A percentile compares a stretch with the other conserved stretches of the same genome.
These are phyloP conservation scores for Diarsia dahlii DNA, from an alignment of 2,888 invertebrate genomes.

Conservation along the genomic window DNA sequence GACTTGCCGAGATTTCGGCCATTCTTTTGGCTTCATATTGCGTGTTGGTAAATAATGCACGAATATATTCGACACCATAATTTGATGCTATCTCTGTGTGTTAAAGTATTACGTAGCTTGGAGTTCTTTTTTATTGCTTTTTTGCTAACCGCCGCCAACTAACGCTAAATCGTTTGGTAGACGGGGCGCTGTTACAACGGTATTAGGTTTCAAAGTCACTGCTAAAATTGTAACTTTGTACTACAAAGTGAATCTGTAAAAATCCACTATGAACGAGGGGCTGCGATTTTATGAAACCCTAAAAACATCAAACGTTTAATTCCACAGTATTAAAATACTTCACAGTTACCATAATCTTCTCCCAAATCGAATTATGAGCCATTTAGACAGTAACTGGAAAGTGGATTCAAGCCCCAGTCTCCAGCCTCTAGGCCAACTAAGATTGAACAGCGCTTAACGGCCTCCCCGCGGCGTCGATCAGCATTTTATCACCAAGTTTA, in stretches of 20 bases:
- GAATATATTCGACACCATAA: conserved; percentile 19
- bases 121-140: background rate
- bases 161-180: conserved; percentile 2
- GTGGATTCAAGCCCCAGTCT: conserved; percentile 1
- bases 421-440: conserved; percentile 39
- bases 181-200: conserved; percentile 20
- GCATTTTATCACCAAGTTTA: conserved; percentile 55
- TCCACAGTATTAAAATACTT: conserved; percentile 1
- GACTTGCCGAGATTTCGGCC: conserved; percentile 23
- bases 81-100: conserved; percentile 19
- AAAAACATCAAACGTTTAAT: background rate
- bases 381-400: conserved; percentile 20
- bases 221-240: conserved; percentile 15
- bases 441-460: conserved; percentile 41
- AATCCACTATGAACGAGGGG: background rate
- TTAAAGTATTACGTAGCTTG: background rate
- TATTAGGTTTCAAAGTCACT: conserved; percentile 31
- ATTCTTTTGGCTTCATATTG: conserved; percentile 30
- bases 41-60: conserved; percentile 1
- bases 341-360: background rate
- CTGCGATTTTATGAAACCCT: background rate
- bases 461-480: conserved; percentile 49
- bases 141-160: background rate
- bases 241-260: conserved; percentile 8
- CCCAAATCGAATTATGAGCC: conserved; percentile 20